phyloP scores from a whole-genome alignment of 2,888 invertebrate genomes.

The Crossocerus cetratus region DNA sequence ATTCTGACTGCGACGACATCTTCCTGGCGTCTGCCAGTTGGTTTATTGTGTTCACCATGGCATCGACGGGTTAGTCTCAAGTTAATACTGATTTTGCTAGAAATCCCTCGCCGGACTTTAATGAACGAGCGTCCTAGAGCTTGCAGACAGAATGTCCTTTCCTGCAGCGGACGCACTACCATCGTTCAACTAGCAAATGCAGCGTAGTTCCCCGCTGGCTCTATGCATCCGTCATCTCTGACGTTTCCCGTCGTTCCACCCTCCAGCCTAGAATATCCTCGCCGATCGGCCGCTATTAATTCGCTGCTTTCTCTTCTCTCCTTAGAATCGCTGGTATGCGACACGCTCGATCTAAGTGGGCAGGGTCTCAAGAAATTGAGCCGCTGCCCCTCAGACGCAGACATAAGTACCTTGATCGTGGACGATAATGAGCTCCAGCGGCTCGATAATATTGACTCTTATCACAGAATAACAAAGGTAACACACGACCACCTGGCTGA shows the following conservation, averaged over 20 bases:
- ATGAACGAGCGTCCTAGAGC: background rate
- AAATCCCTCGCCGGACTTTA: slow-evolving; percentile 20
- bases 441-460: slow-evolving; percentile 91
- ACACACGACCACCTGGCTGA: background rate
- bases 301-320: slow-evolving; percentile 2
- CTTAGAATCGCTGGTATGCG: slow-evolving; percentile 69
- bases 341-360: slow-evolving; percentile 86
- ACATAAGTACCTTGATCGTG: slow-evolving; percentile 85
- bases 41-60: slow-evolving; percentile 72
- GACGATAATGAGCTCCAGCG: slow-evolving; percentile 93
- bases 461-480: slow-evolving; percentile 87
- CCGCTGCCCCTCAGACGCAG: slow-evolving; percentile 84
- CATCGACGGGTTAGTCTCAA: slow-evolving; percentile 69
- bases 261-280: background rate
- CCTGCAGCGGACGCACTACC: background rate
- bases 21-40: slow-evolving; percentile 60
- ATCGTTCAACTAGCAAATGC: background rate
- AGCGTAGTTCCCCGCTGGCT: slow-evolving; percentile 8
- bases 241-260: slow-evolving; percentile 25
- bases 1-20: slow-evolving; percentile 57
- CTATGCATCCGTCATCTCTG: slow-evolving; percentile 31
- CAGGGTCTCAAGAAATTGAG: slow-evolving; percentile 89
- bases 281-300: slow-evolving; percentile 10
- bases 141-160: background rate
- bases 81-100: slow-evolving; percentile 43